Base-by-base conservation (phyloP, 1,140 invertebrate species). In the Parasteatoda tepidariorum region DNA sequence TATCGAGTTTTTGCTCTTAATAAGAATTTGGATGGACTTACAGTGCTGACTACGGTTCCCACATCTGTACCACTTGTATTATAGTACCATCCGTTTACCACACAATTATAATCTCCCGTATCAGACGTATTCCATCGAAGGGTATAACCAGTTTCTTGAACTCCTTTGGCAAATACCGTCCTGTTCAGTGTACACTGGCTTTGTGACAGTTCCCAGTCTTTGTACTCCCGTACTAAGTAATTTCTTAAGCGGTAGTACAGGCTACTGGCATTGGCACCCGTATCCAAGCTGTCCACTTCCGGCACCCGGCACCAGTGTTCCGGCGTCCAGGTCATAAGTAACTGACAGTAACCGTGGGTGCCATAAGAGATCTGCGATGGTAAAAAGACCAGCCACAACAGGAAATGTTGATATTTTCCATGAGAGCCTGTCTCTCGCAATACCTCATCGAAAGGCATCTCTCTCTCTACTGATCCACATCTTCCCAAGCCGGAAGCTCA, bases 281-380 rank as follows among this genome's bases (percentile, higher is more conserved):
- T 34, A n/a, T 34, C 38, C 1, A 22, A 26, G 64, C 33, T n/a
- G 30, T 73, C 81, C 41, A 71, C 13, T 6, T 71, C 68, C 3
- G 81, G 70, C 22, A 83, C 59, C n/a, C 59, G 38, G 87, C 94
- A 95, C 92, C 93, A 94, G 87, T 94, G 93, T 24, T 91, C 89
- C 0, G 93, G 92, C 3, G 90, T 90, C 9, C 92, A 91, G 5
- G 93, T 92, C 92, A 95, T 94, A 87, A 95, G 95, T 30, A 95
- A 91, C 88, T 97, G 96, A 89, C 95, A 96, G 88, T 96, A 97
- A 0, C 95, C 95, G 88, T 95, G 94, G 88, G 96, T 96, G 2
- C 95, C 95, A 87, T 95, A 96, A 0, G 95, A 95, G 76, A 97
- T 91, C 86, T 95, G 96, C 5, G 95, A 94, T 15, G 95, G 95